Evolutionary conservation across 1,140 invertebrate species (phyloP).

Genomic region (Ctenoplectra terminalis): DNA sequence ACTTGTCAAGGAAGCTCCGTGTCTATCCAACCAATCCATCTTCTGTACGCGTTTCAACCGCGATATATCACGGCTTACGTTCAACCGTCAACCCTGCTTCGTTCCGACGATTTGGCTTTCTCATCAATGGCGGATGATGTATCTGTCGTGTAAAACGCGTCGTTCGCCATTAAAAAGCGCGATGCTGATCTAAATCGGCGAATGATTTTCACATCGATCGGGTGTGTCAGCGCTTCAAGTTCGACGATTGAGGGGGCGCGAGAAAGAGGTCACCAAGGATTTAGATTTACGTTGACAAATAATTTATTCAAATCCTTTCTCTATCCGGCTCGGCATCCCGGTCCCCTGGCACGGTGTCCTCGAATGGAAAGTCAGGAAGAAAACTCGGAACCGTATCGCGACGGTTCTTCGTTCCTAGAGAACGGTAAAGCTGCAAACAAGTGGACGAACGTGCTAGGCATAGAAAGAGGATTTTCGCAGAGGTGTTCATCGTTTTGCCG

Average conservation of each 20-base stretch:
- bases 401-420: slow-evolving; percentile 45
- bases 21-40: neutral
- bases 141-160: neutral
- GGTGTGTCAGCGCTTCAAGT: neutral
- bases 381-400: slow-evolving; percentile 50
- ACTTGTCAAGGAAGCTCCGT: neutral
- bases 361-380: slow-evolving; percentile 5
- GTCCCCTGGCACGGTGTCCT: slow-evolving; percentile 3
- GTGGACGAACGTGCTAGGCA: slow-evolving; percentile 65
- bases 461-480: slow-evolving; percentile 45
- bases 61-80: neutral
- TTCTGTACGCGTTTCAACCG: neutral
- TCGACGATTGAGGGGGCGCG: neutral
- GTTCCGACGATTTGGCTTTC: slow-evolving; percentile 10
- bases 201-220: slow-evolving; percentile 10
- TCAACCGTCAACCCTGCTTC: neutral
- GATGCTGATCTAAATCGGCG: slow-evolving; percentile 3
- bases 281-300: slow-evolving; percentile 63
- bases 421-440: slow-evolving; percentile 65
- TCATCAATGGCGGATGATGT: neutral
- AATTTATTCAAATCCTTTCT: slow-evolving; percentile 68
- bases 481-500: slow-evolving; percentile 43
- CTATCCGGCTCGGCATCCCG: slow-evolving; percentile 7
- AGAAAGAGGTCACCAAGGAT: slow-evolving; percentile 50
- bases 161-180: neutral